Evolutionary conservation across 37 sponge, comb jelly and placozoan species (phyloP).

Genomic region (Diacarnus erythraeanus): DNA sequence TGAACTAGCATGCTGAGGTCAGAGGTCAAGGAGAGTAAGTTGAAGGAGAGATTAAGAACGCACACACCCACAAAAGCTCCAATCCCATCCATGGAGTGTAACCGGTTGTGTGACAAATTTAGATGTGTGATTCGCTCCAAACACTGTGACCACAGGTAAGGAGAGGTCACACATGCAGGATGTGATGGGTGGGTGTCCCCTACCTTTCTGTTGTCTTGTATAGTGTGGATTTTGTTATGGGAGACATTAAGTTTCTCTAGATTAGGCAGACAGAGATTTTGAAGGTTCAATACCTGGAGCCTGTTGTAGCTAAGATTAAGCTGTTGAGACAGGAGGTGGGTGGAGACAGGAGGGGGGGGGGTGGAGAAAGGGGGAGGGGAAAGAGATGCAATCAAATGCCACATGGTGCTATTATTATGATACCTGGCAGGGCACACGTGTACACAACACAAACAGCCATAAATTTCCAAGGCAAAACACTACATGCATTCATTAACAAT

Average conservation of each 20-base stretch:
- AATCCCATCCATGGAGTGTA: conserved; percentile 33
- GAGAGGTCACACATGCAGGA: background rate
- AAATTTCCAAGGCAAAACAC: no score
- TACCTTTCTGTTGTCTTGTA: conserved; percentile 48
- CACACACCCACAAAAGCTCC: conserved; percentile 45
- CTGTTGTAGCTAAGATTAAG: conserved; percentile 69
- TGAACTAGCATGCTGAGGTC: conserved; percentile 32
- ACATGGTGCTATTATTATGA: background rate
- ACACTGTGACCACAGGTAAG: conserved; percentile 20
- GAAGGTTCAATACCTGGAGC: conserved; percentile 50
- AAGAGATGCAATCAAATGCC: background rate
- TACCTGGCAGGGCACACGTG: no score
- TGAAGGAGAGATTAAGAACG: conserved; percentile 50
- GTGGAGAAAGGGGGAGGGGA: conserved; percentile 13
- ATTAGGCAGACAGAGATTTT: conserved; percentile 57
- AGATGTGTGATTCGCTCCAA: conserved; percentile 48
- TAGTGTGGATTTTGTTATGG: conserved; percentile 55
- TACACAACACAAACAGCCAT: no score
- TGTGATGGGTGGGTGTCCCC: background rate
- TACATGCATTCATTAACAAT: no score
- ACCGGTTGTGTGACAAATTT: conserved; percentile 58
- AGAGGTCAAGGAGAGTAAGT: conserved; percentile 9
- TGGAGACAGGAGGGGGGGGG: conserved; percentile 21
- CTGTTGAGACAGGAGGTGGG: conserved; percentile 19
- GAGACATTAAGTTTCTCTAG: conserved; percentile 57